These are phyloP conservation scores for Pterostichus niger DNA, from an alignment of 2,888 invertebrate genomes.

Conservation along the genomic window DNA sequence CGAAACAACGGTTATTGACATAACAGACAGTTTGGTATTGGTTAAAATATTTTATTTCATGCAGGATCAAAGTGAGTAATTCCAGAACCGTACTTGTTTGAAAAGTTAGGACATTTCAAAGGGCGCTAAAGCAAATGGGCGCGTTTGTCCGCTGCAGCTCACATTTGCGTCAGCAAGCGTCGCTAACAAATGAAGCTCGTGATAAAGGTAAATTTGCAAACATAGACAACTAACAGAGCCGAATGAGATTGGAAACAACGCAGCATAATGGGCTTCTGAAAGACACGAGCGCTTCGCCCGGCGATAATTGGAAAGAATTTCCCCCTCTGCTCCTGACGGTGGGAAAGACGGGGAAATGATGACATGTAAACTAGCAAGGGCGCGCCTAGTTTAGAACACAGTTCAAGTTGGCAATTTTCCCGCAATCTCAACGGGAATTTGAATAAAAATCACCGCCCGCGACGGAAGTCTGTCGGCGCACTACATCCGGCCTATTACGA, in stretches of 20 bases:
- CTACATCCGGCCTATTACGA: conserved; percentile 50
- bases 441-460: conserved; percentile 56
- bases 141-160: conserved; percentile 38
- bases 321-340: conserved; percentile 2
- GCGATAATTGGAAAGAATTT: conserved; percentile 55
- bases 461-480: conserved; percentile 46
- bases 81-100: conserved; percentile 38
- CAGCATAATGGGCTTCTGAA: conserved; percentile 50
- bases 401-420: conserved; percentile 46
- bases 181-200: conserved; percentile 52
- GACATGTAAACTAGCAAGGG: conserved; percentile 46
- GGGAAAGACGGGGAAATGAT: conserved; percentile 9
- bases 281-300: conserved; percentile 13
- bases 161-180: conserved; percentile 29
- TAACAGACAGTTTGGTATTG: conserved; percentile 17
- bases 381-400: conserved; percentile 44
- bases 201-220: conserved; percentile 63
- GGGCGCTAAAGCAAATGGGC: conserved; percentile 24
- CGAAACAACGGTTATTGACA: conserved; percentile 40
- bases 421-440: conserved; percentile 56
- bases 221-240: conserved; percentile 51
- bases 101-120: conserved; percentile 44
- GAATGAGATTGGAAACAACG: conserved; percentile 57
- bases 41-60: conserved; percentile 22
- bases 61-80: conserved; percentile 40